Conservation (phyloP, 30 jellyfish, hydroid and myxozoan genomes). For the Aurelia aurita complex sp. Pacific region DNA sequence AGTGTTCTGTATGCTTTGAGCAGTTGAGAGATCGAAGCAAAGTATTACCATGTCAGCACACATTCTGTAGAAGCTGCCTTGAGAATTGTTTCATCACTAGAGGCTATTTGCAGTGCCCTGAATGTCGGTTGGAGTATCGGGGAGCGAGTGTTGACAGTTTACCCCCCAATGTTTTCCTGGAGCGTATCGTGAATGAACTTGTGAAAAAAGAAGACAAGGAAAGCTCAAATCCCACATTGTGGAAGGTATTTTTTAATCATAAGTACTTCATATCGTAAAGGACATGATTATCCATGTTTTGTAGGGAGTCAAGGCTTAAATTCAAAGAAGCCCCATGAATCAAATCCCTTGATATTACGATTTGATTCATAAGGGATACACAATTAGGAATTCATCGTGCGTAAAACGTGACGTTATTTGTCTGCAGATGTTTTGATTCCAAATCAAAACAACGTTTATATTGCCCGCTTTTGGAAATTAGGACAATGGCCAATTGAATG, state of each 20-base stretch:
- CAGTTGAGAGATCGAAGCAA: slow-evolving; percentile 83
- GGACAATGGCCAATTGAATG: too few species aligned
- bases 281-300: slow-evolving; percentile 23
- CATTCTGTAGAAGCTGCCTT: slow-evolving; percentile 78
- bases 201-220: slow-evolving; percentile 31
- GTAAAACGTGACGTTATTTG: background rate
- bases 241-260: slow-evolving; percentile 44
- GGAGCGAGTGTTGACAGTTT: slow-evolving; percentile 63
- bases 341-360: background rate
- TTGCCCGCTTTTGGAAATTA: too few species aligned
- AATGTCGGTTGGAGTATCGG: slow-evolving; percentile 71
- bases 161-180: slow-evolving; percentile 78
- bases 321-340: background rate
- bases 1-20: slow-evolving; percentile 85
- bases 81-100: slow-evolving; percentile 52
- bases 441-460: background rate
- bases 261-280: too few species aligned
- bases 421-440: slow-evolving; percentile 5
- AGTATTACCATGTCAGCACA: slow-evolving; percentile 95
- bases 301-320: background rate
- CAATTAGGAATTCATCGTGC: slow-evolving; percentile 23
- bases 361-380: background rate
- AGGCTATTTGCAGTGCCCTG: slow-evolving; percentile 93
- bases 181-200: slow-evolving; percentile 63
- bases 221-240: slow-evolving; percentile 17